phyloP scores from a whole-genome alignment of 2,113 vertebrate genomes.

The Thermophis baileyi region DNA sequence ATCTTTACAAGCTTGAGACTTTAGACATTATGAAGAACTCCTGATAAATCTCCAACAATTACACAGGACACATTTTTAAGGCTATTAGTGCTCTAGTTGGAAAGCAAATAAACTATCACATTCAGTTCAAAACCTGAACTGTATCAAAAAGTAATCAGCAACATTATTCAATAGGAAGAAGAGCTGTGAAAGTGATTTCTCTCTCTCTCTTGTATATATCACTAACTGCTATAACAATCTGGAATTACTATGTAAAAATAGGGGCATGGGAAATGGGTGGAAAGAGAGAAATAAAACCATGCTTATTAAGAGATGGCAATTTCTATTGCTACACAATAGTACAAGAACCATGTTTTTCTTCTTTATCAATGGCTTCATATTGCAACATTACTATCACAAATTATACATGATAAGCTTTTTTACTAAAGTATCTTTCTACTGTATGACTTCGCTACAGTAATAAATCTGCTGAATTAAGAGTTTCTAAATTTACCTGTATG shows the following conservation, averaged over 20 bases:
- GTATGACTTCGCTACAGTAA: neutral
- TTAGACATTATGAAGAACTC: neutral
- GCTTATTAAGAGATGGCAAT: neutral
- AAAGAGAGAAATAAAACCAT: neutral
- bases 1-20: neutral
- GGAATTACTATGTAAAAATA: neutral
- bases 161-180: neutral
- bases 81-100: neutral
- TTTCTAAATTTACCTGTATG: constrained; percentile 82
- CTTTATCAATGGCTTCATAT: neutral
- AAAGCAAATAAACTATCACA: neutral
- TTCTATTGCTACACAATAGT: neutral
- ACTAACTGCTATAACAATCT: neutral
- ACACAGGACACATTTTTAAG: neutral
- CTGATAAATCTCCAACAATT: neutral
- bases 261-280: neutral
- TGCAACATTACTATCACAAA: neutral
- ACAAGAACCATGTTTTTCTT: neutral
- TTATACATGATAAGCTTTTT: neutral
- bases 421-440: neutral
- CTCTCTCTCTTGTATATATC: neutral
- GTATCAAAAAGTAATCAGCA: neutral
- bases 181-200: neutral
- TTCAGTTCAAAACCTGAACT: neutral
- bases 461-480: neutral